A percentile compares a stretch with the other conserved stretches of the same genome.
Conservation (phyloP, 2,113 vertebrate species). For the Ia io region DNA sequence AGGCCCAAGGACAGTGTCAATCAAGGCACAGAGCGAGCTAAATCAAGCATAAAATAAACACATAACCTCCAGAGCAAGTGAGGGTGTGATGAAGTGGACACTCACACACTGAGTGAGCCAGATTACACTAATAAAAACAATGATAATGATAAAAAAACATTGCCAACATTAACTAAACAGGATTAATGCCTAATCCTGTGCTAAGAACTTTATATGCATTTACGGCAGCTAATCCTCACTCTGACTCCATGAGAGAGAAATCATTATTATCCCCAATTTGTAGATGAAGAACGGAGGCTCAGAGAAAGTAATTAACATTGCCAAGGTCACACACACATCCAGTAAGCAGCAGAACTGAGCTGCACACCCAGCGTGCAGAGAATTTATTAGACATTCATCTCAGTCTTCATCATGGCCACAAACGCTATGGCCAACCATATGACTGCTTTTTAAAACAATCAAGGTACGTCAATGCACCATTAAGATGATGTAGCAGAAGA, state of each 20-base stretch:
- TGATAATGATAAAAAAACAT: not conserved
- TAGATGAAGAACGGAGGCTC: not conserved
- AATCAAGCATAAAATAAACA: rapidly evolving
- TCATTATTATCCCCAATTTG: not conserved
- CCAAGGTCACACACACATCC: not conserved
- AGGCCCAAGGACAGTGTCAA: not conserved
- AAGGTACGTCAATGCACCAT: not conserved
- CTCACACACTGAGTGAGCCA: not conserved
- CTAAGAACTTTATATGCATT: not conserved
- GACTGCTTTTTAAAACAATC: not conserved
- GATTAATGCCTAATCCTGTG: not conserved
- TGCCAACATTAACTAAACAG: not conserved
- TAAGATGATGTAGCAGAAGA: not conserved
- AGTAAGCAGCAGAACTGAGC: not conserved
- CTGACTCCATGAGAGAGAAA: not conserved
- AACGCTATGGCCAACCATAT: not conserved
- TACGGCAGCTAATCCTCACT: not conserved
- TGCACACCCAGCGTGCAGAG: not conserved
- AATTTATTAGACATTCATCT: not conserved
- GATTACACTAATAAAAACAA: not conserved
- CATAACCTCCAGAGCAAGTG: rapidly evolving
- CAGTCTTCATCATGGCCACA: rapidly evolving
- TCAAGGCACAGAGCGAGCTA: not conserved
- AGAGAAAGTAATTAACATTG: not conserved
- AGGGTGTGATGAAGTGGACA: rapidly evolving